Evolutionary conservation across 2,888 invertebrate genomes (phyloP).

Genomic region (Halictus ligatus): DNA sequence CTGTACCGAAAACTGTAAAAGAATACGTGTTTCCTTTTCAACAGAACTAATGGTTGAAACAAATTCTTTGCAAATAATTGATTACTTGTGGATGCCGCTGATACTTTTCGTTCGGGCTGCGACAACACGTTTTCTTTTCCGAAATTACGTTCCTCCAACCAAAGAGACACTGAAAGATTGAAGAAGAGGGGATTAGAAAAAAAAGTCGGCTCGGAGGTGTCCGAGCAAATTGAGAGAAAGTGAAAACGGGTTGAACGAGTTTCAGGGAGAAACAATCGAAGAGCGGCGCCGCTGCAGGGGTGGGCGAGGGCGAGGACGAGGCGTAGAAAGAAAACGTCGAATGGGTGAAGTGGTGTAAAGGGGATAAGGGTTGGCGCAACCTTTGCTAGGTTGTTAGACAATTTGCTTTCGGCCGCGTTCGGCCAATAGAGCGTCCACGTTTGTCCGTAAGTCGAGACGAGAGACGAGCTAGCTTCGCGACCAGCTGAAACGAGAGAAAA

Average conservation of each 20-base stretch:
- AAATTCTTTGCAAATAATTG: no score
- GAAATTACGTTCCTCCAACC: no score
- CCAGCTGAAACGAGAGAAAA: conserved; percentile 40
- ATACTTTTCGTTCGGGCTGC: no score
- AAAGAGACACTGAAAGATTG: no score
- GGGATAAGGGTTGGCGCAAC: not conserved
- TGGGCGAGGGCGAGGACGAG: not conserved
- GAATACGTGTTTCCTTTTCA: no score
- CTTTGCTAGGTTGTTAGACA: conserved; percentile 36
- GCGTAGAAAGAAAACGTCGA: not conserved
- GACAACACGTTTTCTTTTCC: not conserved
- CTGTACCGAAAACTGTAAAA: no score
- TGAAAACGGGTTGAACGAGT: conserved; percentile 8
- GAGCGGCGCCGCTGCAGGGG: not conserved
- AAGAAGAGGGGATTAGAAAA: not conserved
- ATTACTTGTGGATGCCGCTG: no score
- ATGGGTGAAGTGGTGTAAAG: not conserved
- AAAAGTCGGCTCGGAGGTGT: not conserved
- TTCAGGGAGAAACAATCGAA: conserved; percentile 20
- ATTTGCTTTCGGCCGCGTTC: conserved; percentile 55
- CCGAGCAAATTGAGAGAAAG: conserved; percentile 1
- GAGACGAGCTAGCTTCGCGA: conserved; percentile 10
- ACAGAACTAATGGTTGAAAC: no score
- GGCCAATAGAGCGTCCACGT: conserved; percentile 18
- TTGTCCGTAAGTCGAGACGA: conserved; percentile 32